phyloP scores from a whole-genome alignment of 2,113 vertebrate genomes.

The Phocoena sinus region DNA sequence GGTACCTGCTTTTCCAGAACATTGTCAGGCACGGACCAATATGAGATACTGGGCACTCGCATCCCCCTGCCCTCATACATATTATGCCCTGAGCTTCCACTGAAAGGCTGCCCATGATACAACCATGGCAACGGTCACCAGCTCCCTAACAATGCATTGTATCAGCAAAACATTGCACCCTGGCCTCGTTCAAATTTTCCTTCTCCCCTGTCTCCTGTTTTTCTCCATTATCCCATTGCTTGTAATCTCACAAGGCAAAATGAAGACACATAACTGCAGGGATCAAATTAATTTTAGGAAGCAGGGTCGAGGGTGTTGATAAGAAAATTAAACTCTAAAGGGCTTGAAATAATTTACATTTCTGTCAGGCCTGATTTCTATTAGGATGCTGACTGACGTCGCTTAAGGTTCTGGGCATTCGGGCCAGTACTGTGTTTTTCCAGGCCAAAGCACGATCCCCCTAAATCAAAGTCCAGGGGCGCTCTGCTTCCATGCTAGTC shows the following conservation, averaged over 20 bases:
- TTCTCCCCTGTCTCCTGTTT: neutral
- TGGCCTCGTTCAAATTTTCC: neutral
- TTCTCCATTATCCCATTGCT: neutral
- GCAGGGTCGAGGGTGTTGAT: neutral
- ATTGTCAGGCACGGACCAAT: neutral
- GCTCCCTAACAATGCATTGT: neutral
- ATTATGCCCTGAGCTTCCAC: neutral
- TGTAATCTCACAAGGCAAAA: neutral
- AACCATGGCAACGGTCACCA: neutral
- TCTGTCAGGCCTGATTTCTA: conserved; percentile 35
- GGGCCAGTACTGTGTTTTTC: conserved; percentile 7
- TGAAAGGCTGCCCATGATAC: neutral
- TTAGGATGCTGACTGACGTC: conserved; percentile 39
- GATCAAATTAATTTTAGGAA: neutral
- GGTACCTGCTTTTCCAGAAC: neutral
- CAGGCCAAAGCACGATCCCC: conserved; percentile 28
- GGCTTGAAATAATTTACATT: conserved; percentile 4
- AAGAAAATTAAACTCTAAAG: conserved; percentile 21
- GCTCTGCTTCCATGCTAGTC: neutral
- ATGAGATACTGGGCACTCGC: neutral
- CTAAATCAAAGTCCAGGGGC: neutral
- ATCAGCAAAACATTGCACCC: neutral
- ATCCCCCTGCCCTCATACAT: neutral
- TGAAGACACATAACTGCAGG: neutral
- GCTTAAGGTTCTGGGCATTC: conserved; percentile 7